Evolutionary conservation across 2,113 vertebrate genomes (phyloP).

Genomic region (Tretioscincus oriximinensis): DNA sequence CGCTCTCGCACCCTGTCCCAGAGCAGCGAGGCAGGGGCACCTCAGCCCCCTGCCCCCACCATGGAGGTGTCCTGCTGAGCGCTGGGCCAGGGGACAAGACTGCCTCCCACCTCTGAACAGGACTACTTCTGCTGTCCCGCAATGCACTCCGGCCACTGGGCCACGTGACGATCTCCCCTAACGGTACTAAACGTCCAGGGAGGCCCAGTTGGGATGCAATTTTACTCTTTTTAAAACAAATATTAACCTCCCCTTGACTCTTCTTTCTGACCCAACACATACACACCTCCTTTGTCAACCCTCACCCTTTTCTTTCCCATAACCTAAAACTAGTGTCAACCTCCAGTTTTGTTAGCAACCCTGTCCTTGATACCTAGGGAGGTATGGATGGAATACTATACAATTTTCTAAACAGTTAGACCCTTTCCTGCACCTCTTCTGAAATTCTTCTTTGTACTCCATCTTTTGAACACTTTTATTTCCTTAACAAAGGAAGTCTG

Average conservation of each 20-base stretch:
- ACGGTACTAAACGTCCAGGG: conserved; percentile 47
- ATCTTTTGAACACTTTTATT: conserved; percentile 4
- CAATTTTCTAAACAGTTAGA: conserved; percentile 7
- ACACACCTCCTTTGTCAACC: conserved; percentile 3
- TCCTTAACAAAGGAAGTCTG: conserved; percentile 8
- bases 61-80: conserved; percentile 90
- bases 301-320: not conserved
- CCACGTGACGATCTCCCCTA: conserved; percentile 28
- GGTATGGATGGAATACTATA: conserved; percentile 6
- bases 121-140: conserved; percentile 33
- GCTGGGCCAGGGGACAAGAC: conserved; percentile 26
- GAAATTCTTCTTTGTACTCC: not conserved
- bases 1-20: conserved; percentile 87
- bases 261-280: conserved; percentile 18
- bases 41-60: conserved; percentile 77
- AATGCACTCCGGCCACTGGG: conserved; percentile 29
- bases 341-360: conserved; percentile 11
- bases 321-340: conserved; percentile 13
- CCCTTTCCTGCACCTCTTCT: not conserved
- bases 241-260: conserved; percentile 22
- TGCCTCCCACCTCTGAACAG: conserved; percentile 32
- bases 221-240: conserved; percentile 27
- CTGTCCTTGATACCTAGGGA: conserved; percentile 3
- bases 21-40: conserved; percentile 81
- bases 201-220: conserved; percentile 37